Conservation (phyloP, 1,140 invertebrate species). For the Lepidurus couesii region DNA sequence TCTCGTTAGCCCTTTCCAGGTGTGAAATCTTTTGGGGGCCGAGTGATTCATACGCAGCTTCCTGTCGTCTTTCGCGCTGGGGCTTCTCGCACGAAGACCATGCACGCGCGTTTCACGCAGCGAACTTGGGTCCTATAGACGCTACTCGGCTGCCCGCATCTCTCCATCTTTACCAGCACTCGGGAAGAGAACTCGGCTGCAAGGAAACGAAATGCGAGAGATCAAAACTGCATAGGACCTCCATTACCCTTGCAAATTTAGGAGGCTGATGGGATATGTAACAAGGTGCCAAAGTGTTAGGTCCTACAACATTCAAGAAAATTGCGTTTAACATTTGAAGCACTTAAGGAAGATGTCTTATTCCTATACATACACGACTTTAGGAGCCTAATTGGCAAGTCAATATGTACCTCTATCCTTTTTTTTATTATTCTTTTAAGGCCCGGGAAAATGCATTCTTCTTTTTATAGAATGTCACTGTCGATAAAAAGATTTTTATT, state of each 20-base stretch:
- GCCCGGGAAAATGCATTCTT: not conserved
- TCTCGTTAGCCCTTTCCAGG: slow-evolving; percentile 20
- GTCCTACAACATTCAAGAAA: not conserved
- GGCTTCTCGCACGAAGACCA: slow-evolving; percentile 11
- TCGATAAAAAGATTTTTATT: not conserved
- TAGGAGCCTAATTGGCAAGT: slow-evolving; percentile 15
- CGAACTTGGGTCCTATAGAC: not conserved
- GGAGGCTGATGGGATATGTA: slow-evolving; percentile 5
- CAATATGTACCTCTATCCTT: not conserved
- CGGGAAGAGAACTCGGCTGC: not conserved
- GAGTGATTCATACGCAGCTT: slow-evolving; percentile 21
- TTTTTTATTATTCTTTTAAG: not conserved
- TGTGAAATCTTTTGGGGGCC: slow-evolving; percentile 21
- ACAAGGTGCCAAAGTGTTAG: slow-evolving; percentile 21
- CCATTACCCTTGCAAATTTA: slow-evolving; percentile 11
- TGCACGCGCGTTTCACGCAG: slow-evolving; percentile 16
- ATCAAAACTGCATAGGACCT: not conserved
- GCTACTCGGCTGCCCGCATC: not conserved
- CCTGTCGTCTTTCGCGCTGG: slow-evolving; percentile 9
- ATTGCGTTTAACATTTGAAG: not conserved
- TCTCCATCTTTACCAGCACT: not conserved
- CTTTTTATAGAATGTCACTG: slow-evolving; percentile 16
- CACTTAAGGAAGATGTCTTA: slow-evolving; percentile 19
- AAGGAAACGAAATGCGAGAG: not conserved
- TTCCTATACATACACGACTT: not conserved